A percentile compares a stretch with the other conserved stretches of the same genome.
Evolutionary conservation across 2,113 vertebrate species (phyloP).

Genomic region (Okapia johnstoni): DNA sequence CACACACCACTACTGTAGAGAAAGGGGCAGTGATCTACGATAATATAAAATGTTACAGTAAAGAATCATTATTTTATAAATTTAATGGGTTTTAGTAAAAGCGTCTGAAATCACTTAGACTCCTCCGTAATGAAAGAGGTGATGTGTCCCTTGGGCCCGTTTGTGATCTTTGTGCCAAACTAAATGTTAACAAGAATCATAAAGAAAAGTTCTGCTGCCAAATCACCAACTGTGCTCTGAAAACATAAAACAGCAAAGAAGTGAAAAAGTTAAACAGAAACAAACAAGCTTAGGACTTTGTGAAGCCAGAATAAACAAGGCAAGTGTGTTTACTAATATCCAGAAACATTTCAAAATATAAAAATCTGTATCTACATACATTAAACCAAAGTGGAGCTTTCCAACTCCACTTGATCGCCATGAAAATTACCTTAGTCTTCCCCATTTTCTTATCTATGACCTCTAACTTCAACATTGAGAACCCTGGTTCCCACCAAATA

Average conservation of each 20-base stretch:
- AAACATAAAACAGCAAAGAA: neutral
- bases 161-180: neutral
- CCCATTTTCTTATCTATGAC: neutral
- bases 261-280: slow-evolving; percentile 28
- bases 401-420: neutral
- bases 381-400: neutral
- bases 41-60: neutral
- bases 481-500: neutral
- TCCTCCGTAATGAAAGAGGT: neutral
- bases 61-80: neutral
- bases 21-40: neutral
- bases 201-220: slow-evolving; percentile 25
- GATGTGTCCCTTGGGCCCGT: neutral
- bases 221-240: slow-evolving; percentile 6
- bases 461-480: neutral
- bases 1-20: neutral
- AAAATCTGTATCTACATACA: neutral
- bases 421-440: neutral
- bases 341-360: neutral
- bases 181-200: slow-evolving; percentile 6
- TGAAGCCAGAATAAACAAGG: neutral
- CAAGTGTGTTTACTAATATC: neutral
- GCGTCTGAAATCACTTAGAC: neutral
- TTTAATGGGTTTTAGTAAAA: slow-evolving; percentile 3
- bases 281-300: neutral